Conservation (phyloP, 1,140 invertebrate genomes). For the Teleogryllus occipitalis region DNA sequence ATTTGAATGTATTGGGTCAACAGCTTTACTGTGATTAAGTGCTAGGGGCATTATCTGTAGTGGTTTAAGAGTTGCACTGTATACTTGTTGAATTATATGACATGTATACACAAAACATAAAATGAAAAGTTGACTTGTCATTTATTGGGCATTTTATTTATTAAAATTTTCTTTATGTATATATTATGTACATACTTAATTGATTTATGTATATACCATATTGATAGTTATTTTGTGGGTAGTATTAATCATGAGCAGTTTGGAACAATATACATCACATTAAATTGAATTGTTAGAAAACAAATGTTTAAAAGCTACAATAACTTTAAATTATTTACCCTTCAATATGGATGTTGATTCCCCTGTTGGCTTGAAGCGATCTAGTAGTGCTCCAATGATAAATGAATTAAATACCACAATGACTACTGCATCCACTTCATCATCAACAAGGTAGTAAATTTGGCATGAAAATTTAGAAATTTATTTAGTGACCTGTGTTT, state of each 20-base stretch:
- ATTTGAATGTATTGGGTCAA: too few species aligned
- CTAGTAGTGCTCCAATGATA: slow-evolving; percentile 76
- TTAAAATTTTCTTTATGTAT: background rate
- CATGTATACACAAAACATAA: background rate
- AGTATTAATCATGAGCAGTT: background rate
- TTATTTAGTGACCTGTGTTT: background rate
- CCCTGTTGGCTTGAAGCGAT: slow-evolving; percentile 59
- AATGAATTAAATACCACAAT: slow-evolving; percentile 49
- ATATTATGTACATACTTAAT: background rate
- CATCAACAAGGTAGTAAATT: slow-evolving; percentile 24
- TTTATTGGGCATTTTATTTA: background rate
- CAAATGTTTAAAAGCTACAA: background rate
- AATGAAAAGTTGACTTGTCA: background rate
- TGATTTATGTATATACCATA: background rate
- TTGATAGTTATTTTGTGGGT: background rate
- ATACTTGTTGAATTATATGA: too few species aligned
- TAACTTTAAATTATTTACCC: slow-evolving; percentile 6
- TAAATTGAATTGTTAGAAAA: background rate
- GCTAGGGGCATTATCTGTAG: too few species aligned
- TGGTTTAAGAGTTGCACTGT: too few species aligned
- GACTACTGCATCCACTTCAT: slow-evolving; percentile 39
- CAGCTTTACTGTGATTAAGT: too few species aligned
- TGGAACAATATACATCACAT: background rate
- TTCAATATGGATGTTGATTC: slow-evolving; percentile 47
- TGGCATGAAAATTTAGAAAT: background rate